A percentile compares a stretch with the other conserved stretches of the same genome.
Evolutionary conservation across 2,888 invertebrate genomes (phyloP).

Genomic region (Ormyrus nitidulus): DNA sequence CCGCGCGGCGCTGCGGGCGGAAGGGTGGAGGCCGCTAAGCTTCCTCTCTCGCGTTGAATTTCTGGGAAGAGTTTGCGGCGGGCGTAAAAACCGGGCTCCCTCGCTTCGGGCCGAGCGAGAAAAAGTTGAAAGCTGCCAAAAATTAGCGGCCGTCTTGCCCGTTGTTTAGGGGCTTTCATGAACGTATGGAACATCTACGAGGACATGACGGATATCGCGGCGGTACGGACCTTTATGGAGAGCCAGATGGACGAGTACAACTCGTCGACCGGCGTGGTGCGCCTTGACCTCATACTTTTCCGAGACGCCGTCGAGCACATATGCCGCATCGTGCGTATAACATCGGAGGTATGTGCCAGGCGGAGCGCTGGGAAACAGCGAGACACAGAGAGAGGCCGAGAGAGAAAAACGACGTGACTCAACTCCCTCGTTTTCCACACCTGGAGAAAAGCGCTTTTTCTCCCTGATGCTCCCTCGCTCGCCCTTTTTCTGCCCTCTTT

Average conservation of each 20-base stretch:
- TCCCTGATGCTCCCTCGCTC: constrained; percentile 12
- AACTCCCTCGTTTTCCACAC: constrained; percentile 41
- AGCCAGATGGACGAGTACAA: constrained; percentile 87
- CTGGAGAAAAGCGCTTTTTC: constrained; percentile 31
- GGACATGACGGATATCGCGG: constrained; percentile 82
- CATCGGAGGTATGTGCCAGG: constrained; percentile 79
- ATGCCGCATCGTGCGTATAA: constrained; percentile 87
- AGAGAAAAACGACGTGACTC: constrained; percentile 28
- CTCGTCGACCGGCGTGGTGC: constrained; percentile 84
- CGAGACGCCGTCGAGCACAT: constrained; percentile 92
- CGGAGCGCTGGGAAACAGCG: no score
- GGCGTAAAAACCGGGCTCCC: no score
- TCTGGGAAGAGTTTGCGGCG: no score
- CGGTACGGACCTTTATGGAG: constrained; percentile 77
- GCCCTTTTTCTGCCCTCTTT: constrained; percentile 11
- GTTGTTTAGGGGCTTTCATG: constrained; percentile 78
- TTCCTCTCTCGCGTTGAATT: no score
- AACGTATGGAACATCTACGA: constrained; percentile 88
- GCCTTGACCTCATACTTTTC: constrained; percentile 90
- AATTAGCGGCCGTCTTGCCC: no score
- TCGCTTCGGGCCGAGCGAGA: no score
- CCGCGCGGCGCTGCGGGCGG: no score
- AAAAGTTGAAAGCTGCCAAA: no score
- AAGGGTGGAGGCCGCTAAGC: no score
- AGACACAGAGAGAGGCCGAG: not conserved